Evolutionary conservation across 2,113 vertebrate genomes (phyloP).

Genomic region (Sterna hirundo): DNA sequence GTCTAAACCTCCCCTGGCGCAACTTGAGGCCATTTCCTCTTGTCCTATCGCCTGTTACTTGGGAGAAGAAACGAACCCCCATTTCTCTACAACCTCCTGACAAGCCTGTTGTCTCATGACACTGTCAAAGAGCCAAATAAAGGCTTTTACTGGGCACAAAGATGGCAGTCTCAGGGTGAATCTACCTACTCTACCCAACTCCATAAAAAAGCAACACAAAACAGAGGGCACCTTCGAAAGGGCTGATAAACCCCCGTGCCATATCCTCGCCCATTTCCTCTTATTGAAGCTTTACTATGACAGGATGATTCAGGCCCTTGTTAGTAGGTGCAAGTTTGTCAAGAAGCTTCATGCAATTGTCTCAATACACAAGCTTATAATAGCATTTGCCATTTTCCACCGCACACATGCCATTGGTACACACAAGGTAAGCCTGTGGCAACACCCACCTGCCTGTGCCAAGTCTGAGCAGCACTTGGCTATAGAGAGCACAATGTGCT

Average conservation of each 20-base stretch:
- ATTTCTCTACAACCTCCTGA: background rate
- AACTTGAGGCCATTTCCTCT: no score
- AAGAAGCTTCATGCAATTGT: background rate
- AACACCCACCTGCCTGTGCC: accelerated
- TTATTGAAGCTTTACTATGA: background rate
- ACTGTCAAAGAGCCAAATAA: background rate
- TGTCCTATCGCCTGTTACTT: no score
- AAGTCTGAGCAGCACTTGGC: background rate
- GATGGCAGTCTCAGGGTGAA: background rate
- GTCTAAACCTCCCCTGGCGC: no score
- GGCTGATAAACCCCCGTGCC: background rate
- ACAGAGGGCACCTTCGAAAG: background rate
- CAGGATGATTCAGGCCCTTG: background rate
- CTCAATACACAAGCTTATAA: background rate
- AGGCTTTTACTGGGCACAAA: background rate
- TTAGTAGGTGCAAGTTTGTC: background rate
- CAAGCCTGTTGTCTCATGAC: background rate
- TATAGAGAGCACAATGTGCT: background rate
- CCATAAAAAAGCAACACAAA: background rate
- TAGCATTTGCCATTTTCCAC: background rate
- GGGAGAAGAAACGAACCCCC: no score
- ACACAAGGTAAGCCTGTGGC: background rate
- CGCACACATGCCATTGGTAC: accelerated
- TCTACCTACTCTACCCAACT: background rate
- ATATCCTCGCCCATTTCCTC: background rate